Base-by-base conservation (phyloP, 1,140 invertebrate genomes). In the Brachionus manjavacas region DNA sequence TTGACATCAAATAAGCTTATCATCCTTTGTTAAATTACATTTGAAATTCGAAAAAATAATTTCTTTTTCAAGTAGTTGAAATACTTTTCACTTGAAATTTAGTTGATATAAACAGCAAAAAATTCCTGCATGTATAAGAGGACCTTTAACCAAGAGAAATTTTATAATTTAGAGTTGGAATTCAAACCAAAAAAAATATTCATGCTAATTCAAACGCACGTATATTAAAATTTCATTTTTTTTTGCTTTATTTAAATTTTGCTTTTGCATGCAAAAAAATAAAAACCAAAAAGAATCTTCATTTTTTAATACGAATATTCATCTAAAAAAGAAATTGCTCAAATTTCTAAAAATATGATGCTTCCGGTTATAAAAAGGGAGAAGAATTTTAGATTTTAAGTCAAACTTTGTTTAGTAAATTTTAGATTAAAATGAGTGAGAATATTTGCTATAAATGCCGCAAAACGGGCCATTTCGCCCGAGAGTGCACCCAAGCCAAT, bases 361-460 rank as follows among this genome's bases (percentile, higher is more conserved):
- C 20, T 60, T 60, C 52, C 52, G 52, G 52, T 20, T 60, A 60
- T 60, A 60, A 60, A 60, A 23, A 20, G 11, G 20, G 20, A 60
- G n/a, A 9, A 20, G 16, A 60, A 60, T 39, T 46, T 46, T 70
- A 1, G 25, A 28, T 31, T n/a, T 35, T 35, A 14, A 35, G 12
- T 70, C 9, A 31, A 14, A 35, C 43, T 74, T 74, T 74, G 3
- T 74, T 41, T 23, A 43, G 2, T 23, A 41, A 74, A 41, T 23
- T 74, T 41, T 16, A 41, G n/a, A 23, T 28, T 23, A 81, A 81
- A 80, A 81, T 81, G 79, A 72, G 79, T 12, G 85, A 85, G 49
- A 86, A 87, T 31, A 85, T 87, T 28, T 97, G 95, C 91, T 96
- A 94, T 92, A 96, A 96, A 91, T 98, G 95, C 91, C 96, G 96